Percentiles rank a stretch among this genome's conserved stretches.
These are phyloP conservation scores for Pandemis cinnamomeana DNA, from an alignment of 2,888 invertebrate species.

Conservation along the genomic window DNA sequence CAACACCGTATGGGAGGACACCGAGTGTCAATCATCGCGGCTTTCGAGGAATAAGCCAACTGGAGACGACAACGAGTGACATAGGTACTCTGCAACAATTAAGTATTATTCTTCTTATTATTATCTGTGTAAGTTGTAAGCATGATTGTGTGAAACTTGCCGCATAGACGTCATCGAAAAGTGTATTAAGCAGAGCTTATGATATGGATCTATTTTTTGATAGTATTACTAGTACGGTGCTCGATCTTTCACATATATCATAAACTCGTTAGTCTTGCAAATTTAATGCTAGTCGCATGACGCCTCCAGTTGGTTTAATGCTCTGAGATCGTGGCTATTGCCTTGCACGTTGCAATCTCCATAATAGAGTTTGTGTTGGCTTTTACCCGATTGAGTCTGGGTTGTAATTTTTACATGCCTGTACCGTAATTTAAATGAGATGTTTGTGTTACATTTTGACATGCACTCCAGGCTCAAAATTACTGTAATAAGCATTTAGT, in stretches of 20 bases:
- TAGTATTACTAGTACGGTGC: too few relatives aligned
- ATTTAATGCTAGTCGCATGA: not conserved
- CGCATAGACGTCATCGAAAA: too few relatives aligned
- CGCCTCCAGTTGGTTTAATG: not conserved
- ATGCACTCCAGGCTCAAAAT: not conserved
- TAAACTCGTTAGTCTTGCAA: not conserved
- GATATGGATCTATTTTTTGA: too few relatives aligned
- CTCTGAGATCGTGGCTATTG: constrained; percentile 30
- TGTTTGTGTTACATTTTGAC: not conserved
- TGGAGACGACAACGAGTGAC: not conserved
- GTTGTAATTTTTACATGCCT: constrained; percentile 33
- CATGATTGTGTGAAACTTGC: too few relatives aligned
- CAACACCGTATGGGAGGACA: constrained; percentile 66
- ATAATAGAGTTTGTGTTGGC: constrained; percentile 50
- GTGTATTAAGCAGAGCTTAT: too few relatives aligned
- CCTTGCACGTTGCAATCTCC: constrained; percentile 57
- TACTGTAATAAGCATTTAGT: not conserved
- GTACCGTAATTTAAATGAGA: not conserved
- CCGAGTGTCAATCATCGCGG: constrained; percentile 70
- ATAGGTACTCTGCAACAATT: too few relatives aligned
- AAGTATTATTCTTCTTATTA: too few relatives aligned
- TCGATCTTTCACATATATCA: too few relatives aligned
- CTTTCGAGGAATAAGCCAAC: not conserved
- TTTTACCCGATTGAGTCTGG: constrained; percentile 41
- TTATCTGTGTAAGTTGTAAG: too few relatives aligned